A percentile compares a stretch with the other conserved stretches of the same genome.
phyloP scores from a whole-genome alignment of 2,113 vertebrate species.

The Diglossa brunneiventris region DNA sequence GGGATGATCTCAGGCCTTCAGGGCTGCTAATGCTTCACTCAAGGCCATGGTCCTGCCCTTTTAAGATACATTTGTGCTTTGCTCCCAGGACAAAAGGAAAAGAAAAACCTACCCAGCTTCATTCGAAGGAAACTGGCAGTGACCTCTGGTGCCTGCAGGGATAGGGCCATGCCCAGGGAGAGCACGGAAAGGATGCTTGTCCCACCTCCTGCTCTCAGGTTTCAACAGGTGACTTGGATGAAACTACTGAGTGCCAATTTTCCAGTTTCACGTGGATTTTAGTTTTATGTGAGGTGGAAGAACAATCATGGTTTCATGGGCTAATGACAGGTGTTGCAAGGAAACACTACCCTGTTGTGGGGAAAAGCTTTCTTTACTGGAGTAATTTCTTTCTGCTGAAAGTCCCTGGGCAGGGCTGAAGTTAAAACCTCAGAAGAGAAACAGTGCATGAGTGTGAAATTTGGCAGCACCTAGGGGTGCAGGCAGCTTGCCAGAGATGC shows the following conservation, averaged over 20 bases:
- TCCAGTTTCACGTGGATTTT: not conserved
- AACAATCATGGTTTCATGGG: accelerated
- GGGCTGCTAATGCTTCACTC: not conserved
- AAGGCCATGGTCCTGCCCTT: not conserved
- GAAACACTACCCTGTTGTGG: not conserved
- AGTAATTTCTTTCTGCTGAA: not conserved
- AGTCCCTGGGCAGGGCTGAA: not conserved
- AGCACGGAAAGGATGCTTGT: not conserved
- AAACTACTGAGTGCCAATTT: not conserved
- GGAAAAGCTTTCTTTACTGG: not conserved
- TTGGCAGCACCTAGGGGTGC: not conserved
- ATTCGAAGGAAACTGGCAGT: not conserved
- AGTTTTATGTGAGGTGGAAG: not conserved
- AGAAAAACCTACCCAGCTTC: not conserved
- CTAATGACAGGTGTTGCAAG: not conserved
- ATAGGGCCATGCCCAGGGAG: accelerated
- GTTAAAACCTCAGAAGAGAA: not conserved
- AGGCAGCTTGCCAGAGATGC: accelerated
- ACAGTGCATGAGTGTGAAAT: not conserved
- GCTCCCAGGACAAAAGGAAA: not conserved
- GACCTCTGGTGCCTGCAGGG: not conserved
- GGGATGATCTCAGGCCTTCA: not conserved
- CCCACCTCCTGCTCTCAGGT: not conserved
- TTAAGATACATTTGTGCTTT: not conserved
- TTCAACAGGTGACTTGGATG: not conserved